Percentiles rank a stretch among this genome's conserved stretches.
Evolutionary conservation across 2,113 vertebrate genomes (phyloP).

Genomic region (Chionomys nivalis): DNA sequence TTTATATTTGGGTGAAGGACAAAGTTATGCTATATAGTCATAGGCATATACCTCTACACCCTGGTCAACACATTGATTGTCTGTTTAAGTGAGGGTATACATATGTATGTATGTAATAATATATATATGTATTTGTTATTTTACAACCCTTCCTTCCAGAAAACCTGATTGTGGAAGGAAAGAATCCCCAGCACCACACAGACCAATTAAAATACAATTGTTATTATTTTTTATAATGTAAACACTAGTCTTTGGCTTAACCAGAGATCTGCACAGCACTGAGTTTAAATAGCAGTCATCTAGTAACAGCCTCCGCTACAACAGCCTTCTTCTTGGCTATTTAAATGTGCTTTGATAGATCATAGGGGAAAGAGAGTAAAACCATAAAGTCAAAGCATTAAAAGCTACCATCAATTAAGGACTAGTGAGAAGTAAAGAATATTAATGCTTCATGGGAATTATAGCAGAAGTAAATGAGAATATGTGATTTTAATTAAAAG

Average conservation of each 20-base stretch:
- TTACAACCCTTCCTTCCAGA: neutral
- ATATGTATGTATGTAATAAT: too few species aligned
- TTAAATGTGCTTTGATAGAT: neutral
- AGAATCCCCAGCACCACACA: neutral
- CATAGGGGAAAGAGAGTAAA: conserved; percentile 4
- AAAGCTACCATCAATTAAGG: conserved; percentile 23
- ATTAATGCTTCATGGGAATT: neutral
- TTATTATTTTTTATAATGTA: conserved; percentile 37
- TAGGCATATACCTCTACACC: neutral
- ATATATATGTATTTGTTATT: too few species aligned
- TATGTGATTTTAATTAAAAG: neutral
- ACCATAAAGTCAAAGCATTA: conserved; percentile 3
- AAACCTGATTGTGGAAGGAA: neutral
- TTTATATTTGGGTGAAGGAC: neutral
- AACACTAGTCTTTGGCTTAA: neutral
- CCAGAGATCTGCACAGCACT: neutral
- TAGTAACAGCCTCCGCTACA: neutral
- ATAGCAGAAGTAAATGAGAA: neutral
- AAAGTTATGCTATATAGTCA: neutral
- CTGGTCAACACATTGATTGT: neutral
- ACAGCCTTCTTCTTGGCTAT: neutral
- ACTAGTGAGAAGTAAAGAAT: neutral
- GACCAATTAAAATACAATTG: conserved; percentile 39
- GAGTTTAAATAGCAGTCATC: neutral
- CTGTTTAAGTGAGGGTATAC: neutral